Percentiles rank a stretch among this genome's conserved stretches.
phyloP scores from a whole-genome alignment of 2,797 vertebrate genomes.

The Phoxinus dragarum region DNA sequence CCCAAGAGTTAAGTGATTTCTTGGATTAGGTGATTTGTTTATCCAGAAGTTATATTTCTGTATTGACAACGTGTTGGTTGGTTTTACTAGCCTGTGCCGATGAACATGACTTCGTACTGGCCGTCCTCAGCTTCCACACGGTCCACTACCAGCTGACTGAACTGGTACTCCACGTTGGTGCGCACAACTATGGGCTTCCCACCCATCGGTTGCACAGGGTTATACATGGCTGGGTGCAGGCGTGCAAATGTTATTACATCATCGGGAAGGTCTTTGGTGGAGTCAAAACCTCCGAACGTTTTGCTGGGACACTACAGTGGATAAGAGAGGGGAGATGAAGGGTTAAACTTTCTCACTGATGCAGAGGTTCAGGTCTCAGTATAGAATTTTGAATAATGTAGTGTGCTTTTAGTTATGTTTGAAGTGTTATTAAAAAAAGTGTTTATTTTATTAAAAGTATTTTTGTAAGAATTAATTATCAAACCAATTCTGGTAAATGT shows the following conservation, averaged over 20 bases:
- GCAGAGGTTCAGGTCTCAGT: not conserved
- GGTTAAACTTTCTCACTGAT: not conserved
- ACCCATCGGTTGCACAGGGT: conserved; percentile 91
- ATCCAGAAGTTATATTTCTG: not conserved
- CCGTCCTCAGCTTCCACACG: conserved; percentile 96
- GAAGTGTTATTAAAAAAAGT: not conserved
- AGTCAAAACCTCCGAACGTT: conserved; percentile 97
- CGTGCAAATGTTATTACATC: conserved; percentile 97
- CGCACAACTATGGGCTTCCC: conserved; percentile 94
- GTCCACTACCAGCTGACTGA: conserved; percentile 96
- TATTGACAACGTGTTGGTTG: not conserved
- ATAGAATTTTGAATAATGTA: not conserved
- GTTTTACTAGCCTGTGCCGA: conserved; percentile 88
- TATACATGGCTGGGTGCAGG: conserved; percentile 97
- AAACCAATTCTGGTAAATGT: not conserved
- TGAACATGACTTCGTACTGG: conserved; percentile 99
- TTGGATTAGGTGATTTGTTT: not conserved
- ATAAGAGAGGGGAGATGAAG: not conserved
- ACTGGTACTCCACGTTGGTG: conserved; percentile 95
- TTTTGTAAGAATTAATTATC: not conserved
- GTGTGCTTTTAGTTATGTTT: not conserved
- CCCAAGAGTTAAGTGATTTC: not conserved
- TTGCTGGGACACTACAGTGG: conserved; percentile 92
- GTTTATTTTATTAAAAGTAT: not conserved
- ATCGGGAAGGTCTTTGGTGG: conserved; percentile 97